These are phyloP conservation scores for Oligia strigilis DNA, from an alignment of 2,888 invertebrate genomes.

Conservation along the genomic window DNA sequence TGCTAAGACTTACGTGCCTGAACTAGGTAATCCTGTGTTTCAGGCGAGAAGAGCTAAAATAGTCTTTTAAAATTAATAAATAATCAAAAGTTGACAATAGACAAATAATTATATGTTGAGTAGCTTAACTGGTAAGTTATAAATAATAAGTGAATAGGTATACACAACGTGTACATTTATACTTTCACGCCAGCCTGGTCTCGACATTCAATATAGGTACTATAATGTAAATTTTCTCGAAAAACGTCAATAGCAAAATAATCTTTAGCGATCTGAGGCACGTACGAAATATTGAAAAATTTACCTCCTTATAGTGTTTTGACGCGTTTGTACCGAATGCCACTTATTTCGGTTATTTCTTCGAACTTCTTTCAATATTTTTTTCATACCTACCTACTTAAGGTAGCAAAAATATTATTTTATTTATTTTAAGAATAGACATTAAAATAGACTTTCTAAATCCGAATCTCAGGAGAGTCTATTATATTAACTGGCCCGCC, in stretches of 20 bases:
- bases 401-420: neutral
- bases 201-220: constrained; percentile 54
- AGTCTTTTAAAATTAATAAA: no score
- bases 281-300: constrained; percentile 53
- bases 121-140: constrained; percentile 36
- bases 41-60: no score
- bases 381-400: neutral
- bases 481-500: constrained; percentile 34
- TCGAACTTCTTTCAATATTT: constrained; percentile 4
- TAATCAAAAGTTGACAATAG: no score
- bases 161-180: constrained; percentile 21
- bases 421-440: neutral
- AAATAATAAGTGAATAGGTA: no score
- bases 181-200: constrained; percentile 49
- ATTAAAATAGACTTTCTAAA: neutral
- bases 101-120: no score
- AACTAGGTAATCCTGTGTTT: no score
- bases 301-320: constrained; percentile 49
- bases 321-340: constrained; percentile 11
- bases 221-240: constrained; percentile 55
- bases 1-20: no score
- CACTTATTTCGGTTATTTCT: constrained; percentile 9
- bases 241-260: constrained; percentile 54
- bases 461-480: neutral
- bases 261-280: constrained; percentile 54